These are phyloP conservation scores for Labeo calbasu DNA, from an alignment of 2,797 vertebrate genomes.

Conservation along the genomic window DNA sequence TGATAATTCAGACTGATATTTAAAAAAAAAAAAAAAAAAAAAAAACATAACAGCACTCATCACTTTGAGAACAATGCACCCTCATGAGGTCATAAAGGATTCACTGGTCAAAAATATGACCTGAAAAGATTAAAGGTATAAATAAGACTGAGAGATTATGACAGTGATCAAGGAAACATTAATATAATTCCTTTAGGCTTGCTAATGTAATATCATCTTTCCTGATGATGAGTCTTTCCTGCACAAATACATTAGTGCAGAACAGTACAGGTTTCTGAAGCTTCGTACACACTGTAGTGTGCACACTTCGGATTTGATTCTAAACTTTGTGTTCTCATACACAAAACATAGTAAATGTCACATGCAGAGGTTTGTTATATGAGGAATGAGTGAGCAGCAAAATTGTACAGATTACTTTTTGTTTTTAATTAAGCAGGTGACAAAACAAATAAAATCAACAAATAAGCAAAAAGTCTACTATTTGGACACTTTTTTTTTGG, in stretches of 20 bases:
- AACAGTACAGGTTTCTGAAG: not conserved
- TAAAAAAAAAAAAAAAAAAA: not conserved
- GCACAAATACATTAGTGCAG: not conserved
- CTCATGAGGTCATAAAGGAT: not conserved
- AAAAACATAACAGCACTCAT: no score
- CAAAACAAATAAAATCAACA: no score
- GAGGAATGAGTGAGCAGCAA: no score
- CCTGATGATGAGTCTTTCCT: not conserved
- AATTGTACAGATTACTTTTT: no score
- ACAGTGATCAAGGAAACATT: not conserved
- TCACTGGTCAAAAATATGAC: not conserved
- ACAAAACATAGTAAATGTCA: no score
- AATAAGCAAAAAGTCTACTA: no score
- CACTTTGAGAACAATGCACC: not conserved
- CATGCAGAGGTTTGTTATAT: no score
- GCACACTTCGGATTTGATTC: not conserved
- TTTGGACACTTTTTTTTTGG: no score
- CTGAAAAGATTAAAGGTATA: constrained; percentile 7
- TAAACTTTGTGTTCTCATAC: not conserved
- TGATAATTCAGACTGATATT: not conserved
- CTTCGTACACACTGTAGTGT: not conserved
- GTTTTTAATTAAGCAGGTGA: no score
- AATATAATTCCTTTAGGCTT: constrained; percentile 2
- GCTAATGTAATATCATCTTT: constrained; percentile 3
- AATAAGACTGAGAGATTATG: not conserved